phyloP scores from a whole-genome alignment of 2,797 vertebrate genomes.

The Myotis myotis region DNA sequence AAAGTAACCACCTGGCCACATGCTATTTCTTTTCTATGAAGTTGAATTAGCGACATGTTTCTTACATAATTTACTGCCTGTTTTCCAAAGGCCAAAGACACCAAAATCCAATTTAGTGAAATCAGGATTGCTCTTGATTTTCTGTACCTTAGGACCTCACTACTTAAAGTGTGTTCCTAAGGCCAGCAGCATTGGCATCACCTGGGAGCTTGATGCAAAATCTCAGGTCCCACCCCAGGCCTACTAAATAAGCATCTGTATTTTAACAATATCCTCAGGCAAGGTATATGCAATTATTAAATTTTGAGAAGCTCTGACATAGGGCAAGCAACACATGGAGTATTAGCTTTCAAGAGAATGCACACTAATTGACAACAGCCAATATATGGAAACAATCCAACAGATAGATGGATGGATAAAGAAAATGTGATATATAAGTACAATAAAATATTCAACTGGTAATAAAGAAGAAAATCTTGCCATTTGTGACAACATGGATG shows the following conservation, averaged over 20 bases:
- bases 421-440: background rate
- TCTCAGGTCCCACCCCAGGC: background rate
- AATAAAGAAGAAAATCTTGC: background rate
- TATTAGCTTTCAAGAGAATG: background rate
- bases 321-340: background rate
- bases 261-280: background rate
- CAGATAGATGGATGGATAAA: background rate
- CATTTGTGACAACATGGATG: background rate
- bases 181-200: background rate
- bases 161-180: background rate
- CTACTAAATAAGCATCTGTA: background rate
- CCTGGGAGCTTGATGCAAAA: background rate
- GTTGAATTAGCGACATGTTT: no score
- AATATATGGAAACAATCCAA: background rate
- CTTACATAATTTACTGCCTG: background rate
- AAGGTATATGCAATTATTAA: background rate
- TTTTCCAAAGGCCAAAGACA: conserved; percentile 5
- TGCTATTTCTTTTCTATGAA: no score
- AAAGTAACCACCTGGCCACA: no score
- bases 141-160: background rate
- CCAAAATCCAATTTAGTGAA: background rate
- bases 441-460: background rate
- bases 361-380: background rate
- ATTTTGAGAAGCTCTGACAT: background rate
- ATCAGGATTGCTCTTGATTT: background rate